These are phyloP conservation scores for Speoplatyrhinus poulsoni DNA, from an alignment of 2,113 vertebrate species.

Conservation along the genomic window DNA sequence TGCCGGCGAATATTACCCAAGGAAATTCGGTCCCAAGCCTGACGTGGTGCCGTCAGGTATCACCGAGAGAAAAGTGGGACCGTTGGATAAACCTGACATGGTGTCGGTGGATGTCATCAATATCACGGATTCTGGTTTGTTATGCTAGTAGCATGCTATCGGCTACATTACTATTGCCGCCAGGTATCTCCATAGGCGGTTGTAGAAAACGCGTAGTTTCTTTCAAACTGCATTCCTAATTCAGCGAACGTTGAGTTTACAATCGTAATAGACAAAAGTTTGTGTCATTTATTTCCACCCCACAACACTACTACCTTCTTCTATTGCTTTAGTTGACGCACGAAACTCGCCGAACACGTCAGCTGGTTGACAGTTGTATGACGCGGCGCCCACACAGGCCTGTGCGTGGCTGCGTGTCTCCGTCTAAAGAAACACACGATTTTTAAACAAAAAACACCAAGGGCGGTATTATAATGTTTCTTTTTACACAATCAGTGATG, in stretches of 20 bases:
- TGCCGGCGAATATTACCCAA: conserved; percentile 74
- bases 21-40: conserved; percentile 79
- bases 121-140: conserved; percentile 74
- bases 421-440: neutral
- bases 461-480: no score
- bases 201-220: no score
- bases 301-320: neutral
- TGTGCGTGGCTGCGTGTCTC: neutral
- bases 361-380: neutral
- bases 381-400: no score
- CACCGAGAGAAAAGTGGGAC: conserved; percentile 76
- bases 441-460: no score
- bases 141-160: conserved; percentile 67
- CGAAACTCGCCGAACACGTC: neutral
- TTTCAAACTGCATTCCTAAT: no score
- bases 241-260: no score
- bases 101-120: conserved; percentile 77
- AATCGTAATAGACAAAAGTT: neutral
- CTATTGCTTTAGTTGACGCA: neutral
- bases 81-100: conserved; percentile 79
- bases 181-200: no score
- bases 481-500: no score
- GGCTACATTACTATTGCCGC: conserved; percentile 27
- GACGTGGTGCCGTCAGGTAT: conserved; percentile 81
- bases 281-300: neutral